Base-by-base conservation (phyloP, 2,888 invertebrate species). In the Notodonta ziczac region DNA sequence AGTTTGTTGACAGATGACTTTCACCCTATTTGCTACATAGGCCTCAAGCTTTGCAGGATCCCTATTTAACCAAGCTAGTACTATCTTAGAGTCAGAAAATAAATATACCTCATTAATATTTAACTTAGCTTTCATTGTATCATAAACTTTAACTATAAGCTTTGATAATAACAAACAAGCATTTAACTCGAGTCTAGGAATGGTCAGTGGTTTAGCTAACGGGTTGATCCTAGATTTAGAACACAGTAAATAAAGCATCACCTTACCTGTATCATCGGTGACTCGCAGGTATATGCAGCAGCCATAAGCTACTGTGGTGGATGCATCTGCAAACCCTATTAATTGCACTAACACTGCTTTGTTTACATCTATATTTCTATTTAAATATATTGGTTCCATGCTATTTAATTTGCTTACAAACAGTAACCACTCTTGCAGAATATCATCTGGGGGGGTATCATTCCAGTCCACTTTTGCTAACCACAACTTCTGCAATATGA, bases 401-500 rank as follows among this genome's bases (percentile, higher is more conserved):
- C 32, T 16, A 6, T 52, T 16, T 24, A 52, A 10, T 24, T 50
- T 14, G n/a, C 5, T 32, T 10, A 16, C 51, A 52, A 16, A 52
- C 9, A 10, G 14, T 14, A 50, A 50, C 24, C 51, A 52, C 12
- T 52, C 16, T 10, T 24, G 4, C 12, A 12, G 8, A 24, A 52
- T 10, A 16, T 52, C 51, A 5, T 10, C 24, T 32, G 51, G 16
- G 24, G 24, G 51, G 10, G 8, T 52, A 52, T 16, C 24, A 8
- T 52, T 14, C 51, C 44, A 44, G 12, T 44, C 44, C 2, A 44
- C 44, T 13, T 44, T 44, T 44, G 44, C 44, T 14, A 13, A 14
- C 68, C 68, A 68, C 1, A 69, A n/a, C 44, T 60, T 66, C 40
- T 71, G 69, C 64, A 69, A 69, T 10, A 67, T 59, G 13, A 46